Percentiles rank a stretch among this genome's conserved stretches.
phyloP scores from a whole-genome alignment of 2,888 invertebrate genomes.

The Dolomedes plantarius region DNA sequence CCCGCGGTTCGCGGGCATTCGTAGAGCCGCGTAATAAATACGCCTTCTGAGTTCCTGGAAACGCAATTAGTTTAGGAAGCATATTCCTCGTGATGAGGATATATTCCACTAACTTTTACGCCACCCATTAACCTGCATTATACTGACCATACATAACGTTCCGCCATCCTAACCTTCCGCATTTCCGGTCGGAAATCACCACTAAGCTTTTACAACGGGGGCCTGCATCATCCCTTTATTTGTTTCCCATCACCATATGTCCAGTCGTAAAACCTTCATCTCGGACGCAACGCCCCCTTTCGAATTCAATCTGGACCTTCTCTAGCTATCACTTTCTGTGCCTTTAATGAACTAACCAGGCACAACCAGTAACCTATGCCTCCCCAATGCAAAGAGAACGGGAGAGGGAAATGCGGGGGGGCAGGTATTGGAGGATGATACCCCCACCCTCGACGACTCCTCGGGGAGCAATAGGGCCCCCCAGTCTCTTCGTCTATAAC shows the following conservation, averaged over 20 bases:
- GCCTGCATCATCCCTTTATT: slow-evolving; percentile 26
- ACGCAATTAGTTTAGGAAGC: neutral
- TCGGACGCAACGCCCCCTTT: neutral
- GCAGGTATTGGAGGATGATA: slow-evolving; percentile 7
- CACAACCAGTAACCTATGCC: slow-evolving; percentile 24
- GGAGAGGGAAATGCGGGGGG: neutral
- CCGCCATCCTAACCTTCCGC: neutral
- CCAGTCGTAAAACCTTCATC: slow-evolving; percentile 56
- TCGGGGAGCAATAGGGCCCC: slow-evolving; percentile 59
- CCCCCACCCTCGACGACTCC: neutral
- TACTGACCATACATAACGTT: slow-evolving; percentile 17
- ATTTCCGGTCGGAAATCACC: slow-evolving; percentile 4
- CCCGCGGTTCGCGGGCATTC: too few species aligned
- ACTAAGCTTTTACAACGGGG: slow-evolving; percentile 38
- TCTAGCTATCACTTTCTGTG: slow-evolving; percentile 14
- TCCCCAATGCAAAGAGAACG: slow-evolving; percentile 38
- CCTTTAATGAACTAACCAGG: slow-evolving; percentile 56
- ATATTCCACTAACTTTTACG: neutral
- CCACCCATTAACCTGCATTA: slow-evolving; percentile 7
- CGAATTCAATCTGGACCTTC: slow-evolving; percentile 40
- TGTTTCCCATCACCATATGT: slow-evolving; percentile 55
- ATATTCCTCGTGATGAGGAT: neutral
- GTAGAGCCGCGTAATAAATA: too few species aligned
- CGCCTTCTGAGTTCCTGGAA: too few species aligned
- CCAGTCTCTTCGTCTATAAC: slow-evolving; percentile 59